phyloP scores from a whole-genome alignment of 2,888 invertebrate genomes.

The Macaria notata region DNA sequence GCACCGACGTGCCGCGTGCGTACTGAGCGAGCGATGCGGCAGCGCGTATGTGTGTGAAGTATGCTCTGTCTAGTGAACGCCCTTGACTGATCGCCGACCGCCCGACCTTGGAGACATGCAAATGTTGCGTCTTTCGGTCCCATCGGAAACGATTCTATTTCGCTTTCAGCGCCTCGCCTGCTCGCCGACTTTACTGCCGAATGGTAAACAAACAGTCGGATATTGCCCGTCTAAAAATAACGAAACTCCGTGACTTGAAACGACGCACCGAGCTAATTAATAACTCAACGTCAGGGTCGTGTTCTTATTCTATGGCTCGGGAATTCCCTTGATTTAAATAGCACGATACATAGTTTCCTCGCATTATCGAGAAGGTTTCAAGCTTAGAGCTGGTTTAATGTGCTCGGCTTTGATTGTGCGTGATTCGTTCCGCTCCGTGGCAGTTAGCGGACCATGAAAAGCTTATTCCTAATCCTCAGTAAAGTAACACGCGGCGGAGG shows the following conservation, averaged over 20 bases:
- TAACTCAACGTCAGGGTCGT: conserved; percentile 20
- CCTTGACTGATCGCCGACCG: conserved; percentile 78
- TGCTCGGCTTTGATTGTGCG: conserved; percentile 24
- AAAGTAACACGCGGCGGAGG: neutral
- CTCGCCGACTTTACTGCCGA: conserved; percentile 2
- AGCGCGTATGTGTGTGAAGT: conserved; percentile 42
- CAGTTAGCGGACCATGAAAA: conserved; percentile 42
- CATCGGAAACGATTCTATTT: conserved; percentile 56
- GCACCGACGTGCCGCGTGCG: neutral
- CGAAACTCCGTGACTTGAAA: conserved; percentile 10
- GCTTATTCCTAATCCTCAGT: conserved; percentile 34
- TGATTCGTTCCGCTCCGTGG: conserved; percentile 41
- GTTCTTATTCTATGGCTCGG: conserved; percentile 19
- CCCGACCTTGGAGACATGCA: conserved; percentile 72
- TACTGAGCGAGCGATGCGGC: conserved; percentile 29
- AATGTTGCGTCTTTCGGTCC: conserved; percentile 61
- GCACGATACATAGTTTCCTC: conserved; percentile 7
- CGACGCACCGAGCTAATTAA: conserved; percentile 14
- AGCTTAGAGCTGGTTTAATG: conserved; percentile 7
- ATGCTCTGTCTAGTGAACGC: conserved; percentile 70
- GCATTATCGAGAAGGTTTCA: conserved; percentile 1
- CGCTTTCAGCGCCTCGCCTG: conserved; percentile 8
- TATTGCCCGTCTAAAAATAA: conserved; percentile 16
- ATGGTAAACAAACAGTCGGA: conserved; percentile 18
- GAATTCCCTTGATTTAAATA: conserved; percentile 13